These are phyloP conservation scores for Dasyprocta punctata DNA, from an alignment of 2,113 vertebrate species.

Conservation along the genomic window DNA sequence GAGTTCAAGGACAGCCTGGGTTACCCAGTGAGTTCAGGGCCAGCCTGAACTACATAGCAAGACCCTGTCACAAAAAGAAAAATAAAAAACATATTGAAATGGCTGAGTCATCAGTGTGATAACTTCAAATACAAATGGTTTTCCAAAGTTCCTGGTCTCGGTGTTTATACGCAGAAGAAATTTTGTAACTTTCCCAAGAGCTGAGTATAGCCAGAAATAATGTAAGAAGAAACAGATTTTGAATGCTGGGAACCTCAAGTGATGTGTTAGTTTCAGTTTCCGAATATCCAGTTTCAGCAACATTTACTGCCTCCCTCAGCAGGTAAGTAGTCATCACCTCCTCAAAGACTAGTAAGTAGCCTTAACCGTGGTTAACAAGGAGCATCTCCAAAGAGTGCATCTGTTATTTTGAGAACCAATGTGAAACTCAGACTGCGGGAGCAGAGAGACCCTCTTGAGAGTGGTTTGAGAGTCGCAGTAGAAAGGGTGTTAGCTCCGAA, in stretches of 20 bases:
- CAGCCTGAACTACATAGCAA: background rate
- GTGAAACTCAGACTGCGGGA: background rate
- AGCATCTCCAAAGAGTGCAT: background rate
- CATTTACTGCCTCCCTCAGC: background rate
- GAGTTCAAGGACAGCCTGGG: background rate
- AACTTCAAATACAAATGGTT: background rate
- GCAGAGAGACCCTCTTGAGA: background rate
- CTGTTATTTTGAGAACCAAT: background rate
- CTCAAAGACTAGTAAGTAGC: background rate
- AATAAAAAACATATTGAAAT: background rate
- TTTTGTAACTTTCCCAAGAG: background rate
- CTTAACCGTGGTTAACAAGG: background rate
- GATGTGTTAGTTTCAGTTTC: background rate
- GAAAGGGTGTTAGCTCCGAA: background rate
- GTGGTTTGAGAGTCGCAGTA: background rate
- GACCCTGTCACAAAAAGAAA: background rate
- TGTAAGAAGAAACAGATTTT: background rate
- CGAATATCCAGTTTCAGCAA: background rate
- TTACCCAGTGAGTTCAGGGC: background rate
- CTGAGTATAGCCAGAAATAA: background rate
- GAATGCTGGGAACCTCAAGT: background rate
- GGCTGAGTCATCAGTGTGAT: background rate
- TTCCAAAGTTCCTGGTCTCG: background rate
- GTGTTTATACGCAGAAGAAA: background rate
- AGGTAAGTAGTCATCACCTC: background rate